Percentiles rank a stretch among this genome's conserved stretches.
These are phyloP conservation scores for Dasyornis broadbenti DNA, from an alignment of 2,113 vertebrate species.

Conservation along the genomic window DNA sequence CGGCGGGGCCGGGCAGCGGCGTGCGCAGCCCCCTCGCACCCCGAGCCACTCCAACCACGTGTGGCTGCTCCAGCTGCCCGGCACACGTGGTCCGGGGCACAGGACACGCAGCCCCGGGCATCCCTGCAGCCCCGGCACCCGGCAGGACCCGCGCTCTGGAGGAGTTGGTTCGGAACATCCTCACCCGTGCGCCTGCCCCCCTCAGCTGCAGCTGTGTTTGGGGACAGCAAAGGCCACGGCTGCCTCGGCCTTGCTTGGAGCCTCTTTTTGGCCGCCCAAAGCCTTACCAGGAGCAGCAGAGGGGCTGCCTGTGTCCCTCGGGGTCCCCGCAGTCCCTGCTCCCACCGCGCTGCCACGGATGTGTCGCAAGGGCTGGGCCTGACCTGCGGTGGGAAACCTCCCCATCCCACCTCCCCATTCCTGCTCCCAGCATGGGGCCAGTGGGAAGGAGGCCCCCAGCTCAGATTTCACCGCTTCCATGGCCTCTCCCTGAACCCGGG, in stretches of 20 bases:
- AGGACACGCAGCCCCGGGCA: neutral
- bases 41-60: neutral
- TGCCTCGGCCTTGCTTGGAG: neutral
- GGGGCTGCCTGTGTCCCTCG: neutral
- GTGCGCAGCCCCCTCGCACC: neutral
- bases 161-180: accelerated
- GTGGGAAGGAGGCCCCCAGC: neutral
- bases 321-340: neutral
- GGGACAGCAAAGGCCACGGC: neutral
- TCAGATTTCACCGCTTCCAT: neutral
- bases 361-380: neutral
- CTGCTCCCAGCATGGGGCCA: neutral
- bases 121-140: accelerated
- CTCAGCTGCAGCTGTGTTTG: neutral
- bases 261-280: neutral
- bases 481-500: neutral
- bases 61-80: neutral
- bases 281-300: neutral
- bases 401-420: neutral
- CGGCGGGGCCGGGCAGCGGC: neutral
- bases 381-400: neutral
- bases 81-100: neutral
- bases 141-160: accelerated
- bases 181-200: accelerated
- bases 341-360: neutral